phyloP scores from a whole-genome alignment of 2,888 invertebrate genomes.

The Synanthedon andrenaeformis region DNA sequence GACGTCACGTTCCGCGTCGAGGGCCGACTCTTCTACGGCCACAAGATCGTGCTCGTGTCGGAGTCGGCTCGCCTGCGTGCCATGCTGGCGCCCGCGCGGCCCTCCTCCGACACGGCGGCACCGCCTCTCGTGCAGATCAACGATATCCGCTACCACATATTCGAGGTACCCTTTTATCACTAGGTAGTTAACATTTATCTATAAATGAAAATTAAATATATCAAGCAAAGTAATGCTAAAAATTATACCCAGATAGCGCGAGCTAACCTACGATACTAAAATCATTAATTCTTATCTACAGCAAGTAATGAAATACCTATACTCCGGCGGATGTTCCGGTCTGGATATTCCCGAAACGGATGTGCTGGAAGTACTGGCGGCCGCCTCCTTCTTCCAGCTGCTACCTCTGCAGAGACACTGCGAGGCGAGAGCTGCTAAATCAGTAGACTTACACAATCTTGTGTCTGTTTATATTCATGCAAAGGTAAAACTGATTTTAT shows the following conservation, averaged over 20 bases:
- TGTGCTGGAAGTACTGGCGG: conserved; percentile 89
- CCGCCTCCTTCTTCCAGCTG: conserved; percentile 91
- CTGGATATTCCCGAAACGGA: conserved; percentile 83
- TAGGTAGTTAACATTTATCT: no score
- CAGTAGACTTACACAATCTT: conserved; percentile 88
- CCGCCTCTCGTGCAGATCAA: conserved; percentile 91
- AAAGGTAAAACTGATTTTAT: conserved; percentile 71
- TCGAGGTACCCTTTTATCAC: conserved; percentile 73
- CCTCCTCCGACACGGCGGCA: conserved; percentile 25
- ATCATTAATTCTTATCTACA: conserved; percentile 24
- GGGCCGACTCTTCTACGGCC: conserved; percentile 91
- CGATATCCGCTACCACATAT: conserved; percentile 92
- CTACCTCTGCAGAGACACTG: conserved; percentile 87
- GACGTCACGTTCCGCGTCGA: conserved; percentile 94
- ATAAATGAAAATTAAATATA: no score
- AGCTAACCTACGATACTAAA: no score
- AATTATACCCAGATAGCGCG: no score
- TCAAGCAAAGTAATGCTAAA: no score
- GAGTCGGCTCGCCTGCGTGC: conserved; percentile 88
- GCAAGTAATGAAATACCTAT: conserved; percentile 94
- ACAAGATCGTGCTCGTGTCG: conserved; percentile 93
- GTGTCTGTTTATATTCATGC: conserved; percentile 94
- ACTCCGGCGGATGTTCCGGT: conserved; percentile 87
- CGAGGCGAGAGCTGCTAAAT: conserved; percentile 85
- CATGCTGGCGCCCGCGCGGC: conserved; percentile 74